Evolutionary conservation across 2,888 invertebrate species (phyloP).

Genomic region (Agelastica alni): DNA sequence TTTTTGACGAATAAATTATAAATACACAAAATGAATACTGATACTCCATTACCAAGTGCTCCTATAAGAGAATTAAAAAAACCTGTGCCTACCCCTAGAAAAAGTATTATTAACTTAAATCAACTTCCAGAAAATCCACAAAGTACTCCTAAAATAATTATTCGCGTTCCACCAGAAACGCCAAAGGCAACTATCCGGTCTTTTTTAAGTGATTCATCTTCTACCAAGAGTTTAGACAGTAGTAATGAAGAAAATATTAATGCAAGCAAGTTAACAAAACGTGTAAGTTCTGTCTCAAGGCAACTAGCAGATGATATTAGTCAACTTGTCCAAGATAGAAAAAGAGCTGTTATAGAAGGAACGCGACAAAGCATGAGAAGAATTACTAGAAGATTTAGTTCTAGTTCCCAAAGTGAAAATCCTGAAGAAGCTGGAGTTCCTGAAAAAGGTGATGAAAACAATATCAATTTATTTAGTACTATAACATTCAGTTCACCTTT

Average conservation of each 20-base stretch:
- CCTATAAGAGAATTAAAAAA: constrained; percentile 46
- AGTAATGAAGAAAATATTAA: constrained; percentile 25
- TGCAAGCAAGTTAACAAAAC: constrained; percentile 52
- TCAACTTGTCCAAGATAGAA: constrained; percentile 60
- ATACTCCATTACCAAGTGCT: constrained; percentile 8
- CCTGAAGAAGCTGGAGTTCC: constrained; percentile 30
- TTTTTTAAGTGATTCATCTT: not conserved
- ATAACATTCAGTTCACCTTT: constrained; percentile 47
- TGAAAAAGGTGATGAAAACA: constrained; percentile 38
- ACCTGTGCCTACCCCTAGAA: constrained; percentile 63
- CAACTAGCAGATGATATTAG: constrained; percentile 62
- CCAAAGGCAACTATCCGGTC: not conserved
- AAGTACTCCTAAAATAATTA: not conserved
- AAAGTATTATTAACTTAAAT: constrained; percentile 46
- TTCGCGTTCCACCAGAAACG: not conserved
- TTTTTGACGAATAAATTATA: not conserved
- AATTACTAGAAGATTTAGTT: constrained; percentile 51
- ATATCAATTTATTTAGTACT: constrained; percentile 61
- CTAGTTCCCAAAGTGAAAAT: constrained; percentile 37
- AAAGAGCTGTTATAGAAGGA: constrained; percentile 67
- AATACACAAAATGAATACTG: constrained; percentile 9
- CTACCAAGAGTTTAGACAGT: constrained; percentile 15
- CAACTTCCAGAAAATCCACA: constrained; percentile 22
- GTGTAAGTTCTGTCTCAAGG: constrained; percentile 60
- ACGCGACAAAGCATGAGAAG: constrained; percentile 60